Evolutionary conservation across 2,113 vertebrate species (phyloP), one percentile per base, ranked within the genome.

Genomic region (Pimephales promelas): DNA sequence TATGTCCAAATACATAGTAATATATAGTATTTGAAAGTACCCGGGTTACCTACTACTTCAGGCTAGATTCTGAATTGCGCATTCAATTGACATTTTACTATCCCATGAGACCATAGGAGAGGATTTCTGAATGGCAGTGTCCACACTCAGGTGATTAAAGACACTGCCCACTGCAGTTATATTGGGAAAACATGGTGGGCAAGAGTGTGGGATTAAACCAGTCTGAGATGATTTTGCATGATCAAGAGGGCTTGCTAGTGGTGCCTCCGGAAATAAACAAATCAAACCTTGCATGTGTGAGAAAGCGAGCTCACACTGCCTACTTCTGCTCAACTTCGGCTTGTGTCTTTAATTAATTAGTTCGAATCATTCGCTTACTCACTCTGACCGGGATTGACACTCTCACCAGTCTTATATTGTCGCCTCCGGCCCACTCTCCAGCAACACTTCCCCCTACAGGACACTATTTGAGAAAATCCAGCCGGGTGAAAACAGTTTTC

Each of bases 361-460:
- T 62, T 72, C 1, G 7, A 62, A 81, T 80, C 68, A 80, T 78
- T 80, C 3, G 18, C 47, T 85, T 85, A 47, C 62, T 84, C 84
- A 31, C 81, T 81, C 68, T 74, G 70, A 70, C 79, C 26, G 49
- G 66, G 78, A 43, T 47, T 40, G 36, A 70, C 54, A 36, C 54
- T 59, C 26, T 78, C 59, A 79, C 61, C 56, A 64, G 61, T 82
- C 24, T 81, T 68, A 66, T 24, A 81, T 68, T 2, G 24, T 26
- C 11, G 61, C 61, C 74, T 61, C 16, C 10, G 16, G 18, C 75
- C 75, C 83, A 57, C 76, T 79, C 62, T 79, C 66, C 66, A 47
- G 56, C 56, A 59, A 57, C 83, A 79, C 22, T 71, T 71, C 83
- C 66, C 34, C 47, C 77, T 47, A 73, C 43, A 77, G 70, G 76